Conservation (phyloP, 2,797 vertebrate species). For the Pristis pectinata region DNA sequence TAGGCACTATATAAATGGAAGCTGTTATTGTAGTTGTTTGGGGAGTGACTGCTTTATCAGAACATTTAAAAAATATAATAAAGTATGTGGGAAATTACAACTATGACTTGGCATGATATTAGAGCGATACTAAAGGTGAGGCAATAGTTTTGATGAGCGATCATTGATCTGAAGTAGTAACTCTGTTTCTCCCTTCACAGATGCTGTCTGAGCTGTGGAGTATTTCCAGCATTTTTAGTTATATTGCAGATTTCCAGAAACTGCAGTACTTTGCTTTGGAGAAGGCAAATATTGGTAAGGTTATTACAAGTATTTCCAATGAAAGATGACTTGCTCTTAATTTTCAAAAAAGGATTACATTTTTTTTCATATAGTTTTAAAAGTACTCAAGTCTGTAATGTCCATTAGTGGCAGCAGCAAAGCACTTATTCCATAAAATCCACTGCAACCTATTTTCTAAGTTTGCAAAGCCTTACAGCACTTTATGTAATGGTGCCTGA, state of each 20-base stretch:
- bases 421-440: not conserved
- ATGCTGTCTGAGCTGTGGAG: too few relatives aligned
- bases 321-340: not conserved
- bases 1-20: too few relatives aligned
- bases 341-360: constrained; percentile 4
- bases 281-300: not conserved
- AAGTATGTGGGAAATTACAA: not conserved
- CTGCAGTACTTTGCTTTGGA: too few relatives aligned
- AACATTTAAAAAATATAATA: not conserved
- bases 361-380: not conserved
- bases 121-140: not conserved
- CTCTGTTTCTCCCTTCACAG: too few relatives aligned
- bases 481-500: not conserved
- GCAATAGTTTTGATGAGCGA: not conserved
- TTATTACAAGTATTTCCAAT: not conserved
- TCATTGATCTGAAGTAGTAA: too few relatives aligned
- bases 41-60: not conserved
- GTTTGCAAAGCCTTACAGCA: not conserved
- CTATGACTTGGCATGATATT: not conserved
- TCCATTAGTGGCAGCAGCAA: not conserved
- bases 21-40: too few relatives aligned
- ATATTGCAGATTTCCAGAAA: too few relatives aligned
- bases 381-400: not conserved
- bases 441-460: not conserved
- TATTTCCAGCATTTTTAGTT: too few relatives aligned